A percentile compares a stretch with the other conserved stretches of the same genome.
Conservation (phyloP, 2,113 vertebrate genomes). For the Felis catus region DNA sequence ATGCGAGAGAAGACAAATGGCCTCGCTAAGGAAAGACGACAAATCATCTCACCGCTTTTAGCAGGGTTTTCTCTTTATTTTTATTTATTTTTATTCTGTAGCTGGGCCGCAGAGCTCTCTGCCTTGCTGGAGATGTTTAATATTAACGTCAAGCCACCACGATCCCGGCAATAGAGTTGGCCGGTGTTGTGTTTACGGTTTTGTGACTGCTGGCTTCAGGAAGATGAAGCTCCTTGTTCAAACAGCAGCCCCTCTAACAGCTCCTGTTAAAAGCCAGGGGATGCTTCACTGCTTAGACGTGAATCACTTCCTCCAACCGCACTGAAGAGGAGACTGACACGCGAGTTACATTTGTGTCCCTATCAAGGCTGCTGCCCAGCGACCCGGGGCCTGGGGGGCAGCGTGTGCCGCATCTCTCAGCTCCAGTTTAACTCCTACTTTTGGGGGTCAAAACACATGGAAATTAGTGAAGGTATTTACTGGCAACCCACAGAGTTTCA, state of each 20-base stretch:
- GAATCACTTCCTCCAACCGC: not conserved
- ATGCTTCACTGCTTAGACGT: conserved; percentile 35
- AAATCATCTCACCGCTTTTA: conserved; percentile 85
- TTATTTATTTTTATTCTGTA: conserved; percentile 82
- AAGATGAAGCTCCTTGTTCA: conserved; percentile 60
- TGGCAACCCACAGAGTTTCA: not conserved
- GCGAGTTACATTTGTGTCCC: conserved; percentile 52
- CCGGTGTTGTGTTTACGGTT: conserved; percentile 22
- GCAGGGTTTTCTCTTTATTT: conserved; percentile 82
- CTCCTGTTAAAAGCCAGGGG: not conserved
- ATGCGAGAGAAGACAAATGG: conserved; percentile 86
- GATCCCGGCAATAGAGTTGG: conserved; percentile 70
- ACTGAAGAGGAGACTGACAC: not conserved
- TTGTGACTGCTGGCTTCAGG: conserved; percentile 67
- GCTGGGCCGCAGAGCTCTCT: conserved; percentile 66
- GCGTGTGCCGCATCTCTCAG: not conserved
- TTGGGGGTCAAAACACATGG: not conserved
- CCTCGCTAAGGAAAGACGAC: conserved; percentile 81
- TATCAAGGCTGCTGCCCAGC: not conserved
- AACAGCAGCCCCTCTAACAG: conserved; percentile 48
- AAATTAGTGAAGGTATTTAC: not conserved
- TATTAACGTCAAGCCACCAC: conserved; percentile 71
- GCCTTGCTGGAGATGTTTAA: conserved; percentile 80
- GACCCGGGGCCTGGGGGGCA: not conserved
- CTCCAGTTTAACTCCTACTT: not conserved